A percentile compares a stretch with the other conserved stretches of the same genome.
Evolutionary conservation across 92 coral and sea anemone genomes (phyloP).

Genomic region (Zoanthus gigantus): DNA sequence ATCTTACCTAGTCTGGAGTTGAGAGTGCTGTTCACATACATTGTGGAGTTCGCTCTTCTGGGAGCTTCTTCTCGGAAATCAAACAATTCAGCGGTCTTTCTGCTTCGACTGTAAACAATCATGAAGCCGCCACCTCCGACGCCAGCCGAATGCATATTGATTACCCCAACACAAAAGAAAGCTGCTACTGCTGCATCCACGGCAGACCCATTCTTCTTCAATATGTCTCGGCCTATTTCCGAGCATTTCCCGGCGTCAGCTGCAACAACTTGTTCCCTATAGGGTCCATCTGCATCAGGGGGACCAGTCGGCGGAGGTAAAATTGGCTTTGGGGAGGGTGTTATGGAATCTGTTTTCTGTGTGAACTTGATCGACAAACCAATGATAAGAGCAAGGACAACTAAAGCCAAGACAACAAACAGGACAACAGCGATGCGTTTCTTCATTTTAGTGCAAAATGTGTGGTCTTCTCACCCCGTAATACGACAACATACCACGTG

Average conservation of each 20-base stretch:
- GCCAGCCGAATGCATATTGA: constrained; percentile 98
- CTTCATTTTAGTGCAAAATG: background rate
- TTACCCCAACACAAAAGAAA: constrained; percentile 86
- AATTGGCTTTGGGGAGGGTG: constrained; percentile 47
- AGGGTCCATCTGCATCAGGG: constrained; percentile 81
- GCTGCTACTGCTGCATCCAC: constrained; percentile 92
- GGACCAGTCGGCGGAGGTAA: constrained; percentile 66
- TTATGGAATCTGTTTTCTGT: constrained; percentile 8
- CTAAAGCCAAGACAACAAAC: background rate
- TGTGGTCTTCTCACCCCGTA: too few relatives aligned
- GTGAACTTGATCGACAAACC: constrained; percentile 43
- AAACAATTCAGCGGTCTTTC: constrained; percentile 64
- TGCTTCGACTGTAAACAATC: constrained; percentile 73
- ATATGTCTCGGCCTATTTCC: constrained; percentile 82
- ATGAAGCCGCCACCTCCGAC: constrained; percentile 99
- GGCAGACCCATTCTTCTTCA: constrained; percentile 84
- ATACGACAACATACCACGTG: too few relatives aligned
- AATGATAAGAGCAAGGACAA: constrained; percentile 36
- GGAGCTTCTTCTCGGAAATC: constrained; percentile 95
- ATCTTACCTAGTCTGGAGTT: constrained; percentile 75
- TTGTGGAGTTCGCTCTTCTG: constrained; percentile 60
- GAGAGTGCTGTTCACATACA: constrained; percentile 83
- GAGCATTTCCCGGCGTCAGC: constrained; percentile 85
- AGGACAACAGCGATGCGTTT: background rate
- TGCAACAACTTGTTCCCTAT: constrained; percentile 70